Conservation (phyloP, 2,888 invertebrate species). For the Neoaliturus tenellus region DNA sequence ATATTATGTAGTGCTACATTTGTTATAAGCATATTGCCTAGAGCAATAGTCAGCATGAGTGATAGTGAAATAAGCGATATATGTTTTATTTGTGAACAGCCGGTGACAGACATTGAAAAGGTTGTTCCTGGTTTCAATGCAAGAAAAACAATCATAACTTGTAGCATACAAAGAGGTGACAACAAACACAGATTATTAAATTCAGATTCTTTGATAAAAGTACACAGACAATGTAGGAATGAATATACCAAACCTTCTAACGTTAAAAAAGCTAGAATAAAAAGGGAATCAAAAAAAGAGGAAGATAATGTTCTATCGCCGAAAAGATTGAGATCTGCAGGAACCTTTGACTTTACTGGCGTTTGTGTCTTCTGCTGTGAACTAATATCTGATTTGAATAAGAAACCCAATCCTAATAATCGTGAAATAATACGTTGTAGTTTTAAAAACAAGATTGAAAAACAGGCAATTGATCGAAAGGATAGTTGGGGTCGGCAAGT, state of each 20-base stretch:
- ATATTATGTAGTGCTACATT: too few relatives aligned
- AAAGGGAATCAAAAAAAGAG: neutral
- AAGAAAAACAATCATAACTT: neutral
- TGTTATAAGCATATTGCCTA: too few relatives aligned
- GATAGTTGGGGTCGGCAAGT: slow-evolving; percentile 5
- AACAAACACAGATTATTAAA: neutral
- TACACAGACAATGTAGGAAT: slow-evolving; percentile 7
- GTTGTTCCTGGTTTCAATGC: too few relatives aligned
- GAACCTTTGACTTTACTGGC: neutral
- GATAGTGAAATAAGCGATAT: too few relatives aligned
- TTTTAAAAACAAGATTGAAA: neutral
- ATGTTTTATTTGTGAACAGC: too few relatives aligned
- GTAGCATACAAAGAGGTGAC: neutral
- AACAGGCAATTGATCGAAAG: neutral
- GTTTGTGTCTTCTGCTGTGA: neutral
- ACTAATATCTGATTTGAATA: neutral
- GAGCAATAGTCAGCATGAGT: too few relatives aligned
- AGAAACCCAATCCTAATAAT: neutral
- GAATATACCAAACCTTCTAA: neutral
- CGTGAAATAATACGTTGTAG: neutral
- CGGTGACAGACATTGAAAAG: too few relatives aligned
- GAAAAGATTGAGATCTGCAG: neutral
- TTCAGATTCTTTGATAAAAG: neutral
- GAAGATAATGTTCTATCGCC: neutral
- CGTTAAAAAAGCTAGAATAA: neutral